A percentile compares a stretch with the other conserved stretches of the same genome.
Evolutionary conservation across 1,140 invertebrate species (phyloP).

Genomic region (Aphidius ervi): DNA sequence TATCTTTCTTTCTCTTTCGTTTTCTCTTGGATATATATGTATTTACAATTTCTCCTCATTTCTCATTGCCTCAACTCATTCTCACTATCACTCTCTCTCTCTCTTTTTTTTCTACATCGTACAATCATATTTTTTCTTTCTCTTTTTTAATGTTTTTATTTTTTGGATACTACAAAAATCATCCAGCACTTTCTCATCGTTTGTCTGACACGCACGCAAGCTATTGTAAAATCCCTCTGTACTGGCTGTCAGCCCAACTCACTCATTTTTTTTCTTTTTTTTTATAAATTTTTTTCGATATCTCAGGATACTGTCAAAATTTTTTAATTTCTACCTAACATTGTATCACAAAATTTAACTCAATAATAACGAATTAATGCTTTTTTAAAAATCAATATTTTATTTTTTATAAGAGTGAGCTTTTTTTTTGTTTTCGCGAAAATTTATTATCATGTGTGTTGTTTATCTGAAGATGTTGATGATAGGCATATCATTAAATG

Average conservation of each 20-base stretch:
- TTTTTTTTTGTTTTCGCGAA: too few species aligned
- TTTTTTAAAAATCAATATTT: too few species aligned
- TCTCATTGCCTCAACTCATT: constrained; percentile 19
- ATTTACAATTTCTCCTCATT: constrained; percentile 19
- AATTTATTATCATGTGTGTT: too few species aligned
- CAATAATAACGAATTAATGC: too few species aligned
- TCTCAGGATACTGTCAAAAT: too few species aligned
- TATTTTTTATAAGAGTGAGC: too few species aligned
- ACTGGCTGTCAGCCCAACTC: background rate
- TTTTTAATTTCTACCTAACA: too few species aligned
- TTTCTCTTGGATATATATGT: constrained; percentile 8
- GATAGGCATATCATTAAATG: too few species aligned
- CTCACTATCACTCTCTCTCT: constrained; percentile 11
- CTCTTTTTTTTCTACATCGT: constrained; percentile 12
- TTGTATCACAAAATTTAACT: too few species aligned
- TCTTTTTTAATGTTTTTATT: background rate
- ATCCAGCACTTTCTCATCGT: constrained; percentile 42
- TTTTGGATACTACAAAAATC: constrained; percentile 18
- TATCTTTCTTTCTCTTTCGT: constrained; percentile 17
- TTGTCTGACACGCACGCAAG: constrained; percentile 41
- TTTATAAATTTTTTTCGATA: too few species aligned
- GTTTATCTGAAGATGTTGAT: too few species aligned
- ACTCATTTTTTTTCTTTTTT: background rate
- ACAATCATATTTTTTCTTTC: constrained; percentile 7
- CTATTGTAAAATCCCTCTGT: constrained; percentile 20